phyloP scores from a whole-genome alignment of 2,113 vertebrate genomes.

The Sebastes fasciatus region DNA sequence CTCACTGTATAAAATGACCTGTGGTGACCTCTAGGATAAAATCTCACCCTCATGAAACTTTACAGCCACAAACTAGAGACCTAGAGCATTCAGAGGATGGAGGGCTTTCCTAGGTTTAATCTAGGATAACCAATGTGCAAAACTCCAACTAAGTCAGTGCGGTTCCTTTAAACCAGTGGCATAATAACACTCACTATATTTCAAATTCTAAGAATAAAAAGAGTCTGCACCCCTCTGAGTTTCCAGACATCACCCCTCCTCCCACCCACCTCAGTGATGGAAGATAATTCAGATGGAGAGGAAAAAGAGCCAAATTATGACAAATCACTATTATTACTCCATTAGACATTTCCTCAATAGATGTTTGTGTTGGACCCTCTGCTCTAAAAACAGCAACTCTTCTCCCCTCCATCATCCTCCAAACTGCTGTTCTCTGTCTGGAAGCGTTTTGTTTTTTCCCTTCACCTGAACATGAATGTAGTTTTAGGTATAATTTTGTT shows the following conservation, averaged over 20 bases:
- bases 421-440: slow-evolving; percentile 3
- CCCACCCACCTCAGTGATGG: background rate
- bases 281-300: background rate
- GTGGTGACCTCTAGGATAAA: too few species aligned
- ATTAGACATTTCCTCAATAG: slow-evolving; percentile 28
- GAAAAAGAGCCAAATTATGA: slow-evolving; percentile 20
- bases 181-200: background rate
- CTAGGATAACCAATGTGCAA: background rate
- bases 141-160: background rate
- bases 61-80: too few species aligned
- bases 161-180: background rate
- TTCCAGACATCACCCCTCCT: background rate
- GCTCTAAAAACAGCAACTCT: slow-evolving; percentile 1
- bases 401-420: slow-evolving; percentile 22
- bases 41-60: too few species aligned
- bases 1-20: too few species aligned
- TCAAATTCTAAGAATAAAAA: background rate
- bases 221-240: background rate
- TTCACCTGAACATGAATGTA: background rate
- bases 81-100: too few species aligned
- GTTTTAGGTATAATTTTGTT: background rate
- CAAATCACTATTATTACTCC: slow-evolving; percentile 40
- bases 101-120: too few species aligned
- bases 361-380: slow-evolving; percentile 30
- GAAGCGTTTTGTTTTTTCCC: background rate